Evolutionary conservation across 2,797 vertebrate genomes (phyloP), one percentile per base, ranked within the genome.

Genomic region (Neostethus bicornis): DNA sequence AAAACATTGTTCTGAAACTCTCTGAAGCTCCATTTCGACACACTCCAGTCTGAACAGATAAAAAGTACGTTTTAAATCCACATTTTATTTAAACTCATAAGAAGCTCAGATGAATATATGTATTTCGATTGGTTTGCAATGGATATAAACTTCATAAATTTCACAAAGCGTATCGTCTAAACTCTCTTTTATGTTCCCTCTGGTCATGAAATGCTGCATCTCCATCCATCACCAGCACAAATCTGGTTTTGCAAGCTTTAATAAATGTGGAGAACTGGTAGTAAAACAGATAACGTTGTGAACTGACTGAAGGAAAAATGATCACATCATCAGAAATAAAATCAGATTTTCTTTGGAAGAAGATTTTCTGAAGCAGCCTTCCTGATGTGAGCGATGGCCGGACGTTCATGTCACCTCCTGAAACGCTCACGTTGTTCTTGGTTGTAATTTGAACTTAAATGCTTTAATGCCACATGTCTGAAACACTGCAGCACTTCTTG

Each of bases 241-340:
- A 51, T 43, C 57, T 44, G 60, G 60, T 60, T 60, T 60, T 26
- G 60, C 38, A 43, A 19, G 37, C 46, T 43, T 50, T 60, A 43
- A 34, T 46, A 50, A 34, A 43, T 7, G 12, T 20, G n/a, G 32
- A 10, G 14, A 50, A 26, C 43, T 26, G 11, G 13, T 42, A 28
- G 43, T 9, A 19, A 41, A 48, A 13, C 11, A 1, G 20, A 44
- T 48, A n/a, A 49, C 43, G 39, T 34, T 13, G 2, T 17, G 7
- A 16, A 31, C 14, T 3, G 14, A 24, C 14, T 11, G 6, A 39
- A n/a, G 25, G 37, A 42, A 23, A 38, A 19, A 21, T 7, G 14
- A 26, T 29, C 31, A 13, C 13, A 16, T 47, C 35, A 38, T 20
- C 29, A 38, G 11, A 19, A 41, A 41, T n/a, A 31, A 21, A 12